Percentiles rank a stretch among this genome's conserved stretches.
Evolutionary conservation across 2,113 vertebrate genomes (phyloP).

Genomic region (Oreochromis tanganicae): DNA sequence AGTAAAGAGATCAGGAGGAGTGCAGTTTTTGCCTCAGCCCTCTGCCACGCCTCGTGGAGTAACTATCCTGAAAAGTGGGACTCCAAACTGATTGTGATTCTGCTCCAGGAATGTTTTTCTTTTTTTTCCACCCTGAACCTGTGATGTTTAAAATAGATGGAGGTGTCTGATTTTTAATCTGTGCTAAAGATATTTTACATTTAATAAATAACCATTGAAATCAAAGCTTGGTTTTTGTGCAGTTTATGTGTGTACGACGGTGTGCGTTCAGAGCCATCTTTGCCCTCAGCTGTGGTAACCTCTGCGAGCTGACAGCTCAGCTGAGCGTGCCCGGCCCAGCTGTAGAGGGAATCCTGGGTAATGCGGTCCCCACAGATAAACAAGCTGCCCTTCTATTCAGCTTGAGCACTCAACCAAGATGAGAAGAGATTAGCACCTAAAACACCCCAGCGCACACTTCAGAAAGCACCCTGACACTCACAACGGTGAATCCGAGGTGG

Average conservation of each 20-base stretch:
- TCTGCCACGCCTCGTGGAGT: slow-evolving; percentile 61
- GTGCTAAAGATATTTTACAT: slow-evolving; percentile 86
- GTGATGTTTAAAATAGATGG: slow-evolving; percentile 77
- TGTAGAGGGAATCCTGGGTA: slow-evolving; percentile 79
- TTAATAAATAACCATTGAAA: slow-evolving; percentile 84
- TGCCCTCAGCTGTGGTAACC: slow-evolving; percentile 63
- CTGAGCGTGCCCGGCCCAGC: slow-evolving; percentile 75
- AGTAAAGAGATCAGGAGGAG: slow-evolving; percentile 22
- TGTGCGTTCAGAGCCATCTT: not conserved
- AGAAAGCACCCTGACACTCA: slow-evolving; percentile 29
- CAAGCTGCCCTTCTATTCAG: slow-evolving; percentile 81
- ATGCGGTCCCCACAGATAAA: slow-evolving; percentile 80
- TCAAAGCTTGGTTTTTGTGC: slow-evolving; percentile 22
- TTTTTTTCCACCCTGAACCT: slow-evolving; percentile 53
- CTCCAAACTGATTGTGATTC: slow-evolving; percentile 67
- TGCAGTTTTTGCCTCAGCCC: slow-evolving; percentile 73
- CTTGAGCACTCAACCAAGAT: slow-evolving; percentile 79
- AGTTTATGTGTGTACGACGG: not conserved
- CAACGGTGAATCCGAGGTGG: not conserved
- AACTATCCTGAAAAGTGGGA: slow-evolving; percentile 54
- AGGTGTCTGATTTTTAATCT: slow-evolving; percentile 83
- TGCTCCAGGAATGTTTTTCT: slow-evolving; percentile 73
- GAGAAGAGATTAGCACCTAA: slow-evolving; percentile 84
- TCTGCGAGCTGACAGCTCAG: slow-evolving; percentile 79
- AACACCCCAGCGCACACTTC: slow-evolving; percentile 74